Conservation (phyloP, 2,113 vertebrate species). For the Ovis aries region DNA sequence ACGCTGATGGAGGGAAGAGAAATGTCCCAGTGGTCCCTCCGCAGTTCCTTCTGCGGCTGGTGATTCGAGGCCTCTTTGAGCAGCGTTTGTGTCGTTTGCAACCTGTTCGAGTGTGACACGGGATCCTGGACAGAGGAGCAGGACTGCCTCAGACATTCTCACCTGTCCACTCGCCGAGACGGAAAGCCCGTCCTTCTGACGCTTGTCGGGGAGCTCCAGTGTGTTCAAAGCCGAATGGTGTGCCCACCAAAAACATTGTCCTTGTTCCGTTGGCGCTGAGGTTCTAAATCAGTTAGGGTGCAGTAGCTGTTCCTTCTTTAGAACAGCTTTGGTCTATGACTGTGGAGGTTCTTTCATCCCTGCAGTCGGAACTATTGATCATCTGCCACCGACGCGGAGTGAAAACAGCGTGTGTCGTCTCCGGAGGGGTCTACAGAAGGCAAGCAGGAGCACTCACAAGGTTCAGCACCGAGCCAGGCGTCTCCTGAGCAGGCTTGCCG, state of each 20-base stretch:
- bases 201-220: not conserved
- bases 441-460: rapidly evolving
- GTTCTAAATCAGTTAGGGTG: not conserved
- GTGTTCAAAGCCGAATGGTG: not conserved
- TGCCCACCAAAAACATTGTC: not conserved
- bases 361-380: not conserved
- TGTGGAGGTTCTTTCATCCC: not conserved
- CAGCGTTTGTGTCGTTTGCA: not conserved
- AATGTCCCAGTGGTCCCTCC: not conserved
- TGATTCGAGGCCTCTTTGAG: not conserved
- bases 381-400: rapidly evolving
- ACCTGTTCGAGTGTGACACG: not conserved
- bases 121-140: not conserved
- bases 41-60: rapidly evolving
- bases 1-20: not conserved
- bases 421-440: not conserved
- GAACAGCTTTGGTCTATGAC: not conserved
- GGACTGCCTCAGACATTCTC: too few species aligned
- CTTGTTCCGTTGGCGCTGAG: not conserved
- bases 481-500: not conserved
- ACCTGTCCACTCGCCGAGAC: not conserved
- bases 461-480: not conserved
- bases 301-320: not conserved
- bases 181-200: rapidly evolving
- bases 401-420: not conserved